Evolutionary conservation across 2,888 invertebrate genomes (phyloP), one percentile per base, ranked within the genome.

Genomic region (Orthonychiurus folsomi): DNA sequence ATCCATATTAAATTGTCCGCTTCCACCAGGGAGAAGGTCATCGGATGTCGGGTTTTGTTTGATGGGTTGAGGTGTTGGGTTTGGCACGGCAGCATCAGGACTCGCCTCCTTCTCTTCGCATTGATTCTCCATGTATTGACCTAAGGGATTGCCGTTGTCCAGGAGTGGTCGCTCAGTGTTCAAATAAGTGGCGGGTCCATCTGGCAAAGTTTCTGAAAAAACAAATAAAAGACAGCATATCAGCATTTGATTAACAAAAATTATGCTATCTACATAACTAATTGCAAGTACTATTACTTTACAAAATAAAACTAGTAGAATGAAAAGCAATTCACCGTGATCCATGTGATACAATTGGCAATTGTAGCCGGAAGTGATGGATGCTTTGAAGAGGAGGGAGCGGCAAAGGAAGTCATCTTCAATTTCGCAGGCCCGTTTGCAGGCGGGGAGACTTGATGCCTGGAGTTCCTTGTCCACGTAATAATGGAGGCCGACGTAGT

Each of bases 401-500:
- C 93, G 84, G 77, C 93, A 94, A 53, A 93, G 82, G 80, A 94
- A 93, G 78, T 93, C 93, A 62, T 88, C 88, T 78, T 93, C 93
- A 65, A 92, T 88, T 78, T 93, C 92, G 77, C 93, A 93, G 58
- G 93, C 92, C 63, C 91, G 79, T 61, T 87, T 84, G 75, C 93
- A 93, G n/a, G 89, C 92, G 0, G 88, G 84, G 75, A 92, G 89
- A 64, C 88, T 90, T 66, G 89, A 90, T 59, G 92, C 87, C 84
- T 85, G 73, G 60, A 93, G 79, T 76, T 93, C 93, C 80, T 93
- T 93, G 78, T 93, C 93, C 5, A 89, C 88, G 78, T 93, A 93
- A 78, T 93, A 93, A 76, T 93, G 91, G 0, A 93, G 80, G 1
- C 89, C 88, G 0, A 73, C 93, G 77, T 92, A 93, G 76, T 93